Base-by-base conservation (phyloP, 2,888 invertebrate species). In the Craniophora ligustri region DNA sequence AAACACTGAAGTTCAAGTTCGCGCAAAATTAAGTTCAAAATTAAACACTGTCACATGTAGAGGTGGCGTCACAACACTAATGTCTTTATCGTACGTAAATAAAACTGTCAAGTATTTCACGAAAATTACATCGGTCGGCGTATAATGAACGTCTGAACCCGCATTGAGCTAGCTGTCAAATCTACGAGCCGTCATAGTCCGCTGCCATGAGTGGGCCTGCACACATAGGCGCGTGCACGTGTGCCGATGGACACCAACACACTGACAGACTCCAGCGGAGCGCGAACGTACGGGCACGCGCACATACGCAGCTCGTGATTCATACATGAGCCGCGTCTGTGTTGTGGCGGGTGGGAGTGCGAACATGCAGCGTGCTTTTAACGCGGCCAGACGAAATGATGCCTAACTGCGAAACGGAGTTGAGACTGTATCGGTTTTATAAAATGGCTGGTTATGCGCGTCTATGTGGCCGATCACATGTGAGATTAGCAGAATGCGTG, bases 151-250 rank as follows among this genome's bases (percentile, higher is more conserved):
- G 93, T 93, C 92, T 93, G 92, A 88, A 87, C 93, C 91, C 91
- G 92, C 92, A 92, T 93, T 94, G 92, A 93, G 92, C 92, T 92
- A 93, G 93, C 93, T 94, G 94, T 94, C 94, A 94, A 93, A 93
- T 93, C 93, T 93, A 94, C 93, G 92, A 89, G 88, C 93, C 93
- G 93, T 94, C 93, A 94, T 93, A 92, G 93, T 91, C 91, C 85
- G 92, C 89, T 92, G 93, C 91, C 91, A 93, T 92, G 92, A 92
- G 91, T 89, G 88, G 87, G 85, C 85, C 75, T 81, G 85, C 93
- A 89, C 92, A 91, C 92, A 91, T 73, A 46, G 72, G 70, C 81
- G 67, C 90, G 88, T 81, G 84, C 87, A 79, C 85, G 82, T 88
- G 85, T 87, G 83, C 60, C 85, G 81, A 88, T 82, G 82, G 85